phyloP scores from a whole-genome alignment of 2,888 invertebrate species.

The Nudaria mundana region DNA sequence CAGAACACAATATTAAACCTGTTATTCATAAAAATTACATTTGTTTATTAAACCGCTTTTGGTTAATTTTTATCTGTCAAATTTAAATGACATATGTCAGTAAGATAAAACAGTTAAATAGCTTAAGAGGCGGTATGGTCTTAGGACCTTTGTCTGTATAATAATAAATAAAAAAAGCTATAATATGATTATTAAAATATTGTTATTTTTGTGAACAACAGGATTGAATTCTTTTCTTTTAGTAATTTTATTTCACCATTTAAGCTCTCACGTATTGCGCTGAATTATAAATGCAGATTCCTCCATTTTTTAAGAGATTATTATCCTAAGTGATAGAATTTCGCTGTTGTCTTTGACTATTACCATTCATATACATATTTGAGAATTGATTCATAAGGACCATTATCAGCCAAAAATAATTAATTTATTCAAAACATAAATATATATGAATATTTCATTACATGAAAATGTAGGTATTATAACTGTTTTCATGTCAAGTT shows the following conservation, averaged over 20 bases:
- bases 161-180: too few species aligned
- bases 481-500: slow-evolving; percentile 12
- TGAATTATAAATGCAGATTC: slow-evolving; percentile 9
- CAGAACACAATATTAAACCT: slow-evolving; percentile 11
- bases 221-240: too few species aligned
- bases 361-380: not conserved
- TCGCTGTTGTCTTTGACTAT: slow-evolving; percentile 55
- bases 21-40: too few species aligned
- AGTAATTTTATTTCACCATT: slow-evolving; percentile 6
- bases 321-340: slow-evolving; percentile 43
- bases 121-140: too few species aligned
- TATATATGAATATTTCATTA: slow-evolving; percentile 23
- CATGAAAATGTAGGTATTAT: slow-evolving; percentile 24
- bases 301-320: slow-evolving; percentile 13
- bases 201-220: too few species aligned
- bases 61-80: too few species aligned
- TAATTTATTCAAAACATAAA: slow-evolving; percentile 18
- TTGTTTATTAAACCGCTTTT: too few species aligned
- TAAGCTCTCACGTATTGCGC: slow-evolving; percentile 18
- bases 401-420: slow-evolving; percentile 28
- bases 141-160: too few species aligned
- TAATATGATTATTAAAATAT: too few species aligned
- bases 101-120: too few species aligned
- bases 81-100: too few species aligned
- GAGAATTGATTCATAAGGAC: slow-evolving; percentile 9